Evolutionary conservation across 2,888 invertebrate species (phyloP), one percentile per base, ranked within the genome.

Genomic region (Lochmaea crataegi): DNA sequence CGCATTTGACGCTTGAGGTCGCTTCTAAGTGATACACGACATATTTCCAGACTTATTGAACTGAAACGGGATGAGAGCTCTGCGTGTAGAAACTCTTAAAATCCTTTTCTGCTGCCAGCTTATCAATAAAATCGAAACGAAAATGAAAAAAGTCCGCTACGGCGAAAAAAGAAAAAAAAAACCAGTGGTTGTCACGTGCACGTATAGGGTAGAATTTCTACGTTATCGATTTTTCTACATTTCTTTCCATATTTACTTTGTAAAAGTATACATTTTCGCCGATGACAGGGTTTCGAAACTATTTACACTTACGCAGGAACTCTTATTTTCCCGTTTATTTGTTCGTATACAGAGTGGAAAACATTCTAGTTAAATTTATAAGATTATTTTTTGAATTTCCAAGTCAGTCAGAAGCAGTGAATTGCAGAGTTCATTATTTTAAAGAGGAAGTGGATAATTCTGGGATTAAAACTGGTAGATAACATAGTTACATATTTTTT

Each of bases 301-400:
- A 65, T 65, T 65, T 65, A 65, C 65, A 65, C 65, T 65, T 65
- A 65, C n/a, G n/a, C 51, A 42, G 65, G 10, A 26, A 65, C 26
- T 51, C 38, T 57, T 26, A 57, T 60, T 60, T 38, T 38, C 60
- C 14, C 38, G n/a, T 32, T 60, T 60, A 60, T 60, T 60, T 60
- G 60, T 38, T 60, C 60, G 60, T 38, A 11, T n/a, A 53, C n/a
- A 53, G 53, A 53, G 10, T 18, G 53, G 53, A 53, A 18, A 53
- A 53, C 11, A 16, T 9, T 11, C 14, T 14, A 11, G 4, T 14
- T 14, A 45, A 14, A 14, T 45, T 14, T 14, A 45, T 4, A 11
- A 42, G 2, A 22, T 22, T 2, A 22, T 22, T 22, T 22, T 22
- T 22, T 22, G 2, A 22, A 22, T 1, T 22, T 22, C 2, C 22